These are phyloP conservation scores for Cephus pulcher DNA, from an alignment of 2,888 invertebrate species.

Conservation along the genomic window DNA sequence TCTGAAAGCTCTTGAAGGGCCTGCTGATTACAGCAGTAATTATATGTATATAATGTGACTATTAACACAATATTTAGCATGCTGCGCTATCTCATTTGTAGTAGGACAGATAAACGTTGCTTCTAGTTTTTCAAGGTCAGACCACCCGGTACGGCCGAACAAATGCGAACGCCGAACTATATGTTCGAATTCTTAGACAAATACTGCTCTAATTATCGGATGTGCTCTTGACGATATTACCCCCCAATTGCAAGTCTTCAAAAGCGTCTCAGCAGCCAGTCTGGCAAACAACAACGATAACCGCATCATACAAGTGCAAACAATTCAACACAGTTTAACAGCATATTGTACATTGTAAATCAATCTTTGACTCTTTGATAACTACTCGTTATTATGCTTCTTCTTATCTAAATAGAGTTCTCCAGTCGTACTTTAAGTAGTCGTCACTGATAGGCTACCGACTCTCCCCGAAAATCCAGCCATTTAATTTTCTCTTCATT, in stretches of 20 bases:
- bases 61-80: neutral
- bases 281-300: slow-evolving; percentile 37
- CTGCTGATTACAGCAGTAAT: neutral
- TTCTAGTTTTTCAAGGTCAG: neutral
- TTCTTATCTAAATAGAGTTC: slow-evolving; percentile 30
- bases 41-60: neutral
- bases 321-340: slow-evolving; percentile 36
- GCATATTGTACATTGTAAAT: slow-evolving; percentile 40
- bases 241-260: neutral
- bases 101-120: neutral
- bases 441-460: neutral
- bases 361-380: slow-evolving; percentile 44
- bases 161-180: neutral
- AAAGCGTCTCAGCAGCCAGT: slow-evolving; percentile 7
- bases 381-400: slow-evolving; percentile 18
- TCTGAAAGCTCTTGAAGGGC: neutral
- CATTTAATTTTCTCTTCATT: slow-evolving; percentile 17
- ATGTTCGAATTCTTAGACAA: neutral
- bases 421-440: slow-evolving; percentile 40
- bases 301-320: slow-evolving; percentile 41
- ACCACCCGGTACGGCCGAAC: neutral
- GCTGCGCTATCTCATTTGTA: neutral
- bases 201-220: neutral
- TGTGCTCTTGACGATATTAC: neutral
- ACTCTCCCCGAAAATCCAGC: slow-evolving; percentile 15